Base-by-base conservation (phyloP, 1,140 invertebrate species). In the Archivesica marissinica region DNA sequence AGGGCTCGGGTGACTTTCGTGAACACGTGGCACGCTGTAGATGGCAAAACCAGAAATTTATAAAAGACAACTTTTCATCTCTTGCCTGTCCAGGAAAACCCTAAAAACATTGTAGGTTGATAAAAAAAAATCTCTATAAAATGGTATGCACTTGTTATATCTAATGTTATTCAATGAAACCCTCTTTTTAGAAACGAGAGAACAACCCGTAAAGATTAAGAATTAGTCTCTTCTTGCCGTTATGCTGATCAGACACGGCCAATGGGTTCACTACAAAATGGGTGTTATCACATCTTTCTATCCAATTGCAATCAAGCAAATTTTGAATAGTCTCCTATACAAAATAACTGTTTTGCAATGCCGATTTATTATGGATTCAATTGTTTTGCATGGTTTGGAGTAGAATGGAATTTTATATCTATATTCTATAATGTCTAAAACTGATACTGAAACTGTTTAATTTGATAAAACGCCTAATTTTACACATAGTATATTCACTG, bases 21-120 rank as follows among this genome's bases (percentile, higher is more conserved):
- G 68, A 64, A 86, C 33, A 74, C 66, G 52, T 50, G 80, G 52
- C 66, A 61, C 39, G 76, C 74, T 20, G 61, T 64, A 79, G 79
- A 86, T n/a, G 75, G 75, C 61, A 86, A 64, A 4, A 79, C 84
- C 64, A 72, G 35, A 78, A 78, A 85, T 54, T 68, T 59, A 25
- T 56, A 86, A 75, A 33, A 86, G 39, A 23, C 35, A 28, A 44
- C 20, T 2, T 1, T 28, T 2, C 39, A 52, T 41, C 66, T 33
- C 52, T 38, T 47, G 20, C 52, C 70, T 23, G 70, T 64, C 66
- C 20, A 81, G 0, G 64, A 86, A 81, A 74, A 86, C 15, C 76
- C 76, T 20, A 86, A 35, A 75, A 41, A 86, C 9, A 64, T 6
- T 44, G 68, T 39, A 54, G 76, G 70, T 17, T 44, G 68, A 20